phyloP scores from a whole-genome alignment of 2,888 invertebrate genomes.

The Mythimna pallens region DNA sequence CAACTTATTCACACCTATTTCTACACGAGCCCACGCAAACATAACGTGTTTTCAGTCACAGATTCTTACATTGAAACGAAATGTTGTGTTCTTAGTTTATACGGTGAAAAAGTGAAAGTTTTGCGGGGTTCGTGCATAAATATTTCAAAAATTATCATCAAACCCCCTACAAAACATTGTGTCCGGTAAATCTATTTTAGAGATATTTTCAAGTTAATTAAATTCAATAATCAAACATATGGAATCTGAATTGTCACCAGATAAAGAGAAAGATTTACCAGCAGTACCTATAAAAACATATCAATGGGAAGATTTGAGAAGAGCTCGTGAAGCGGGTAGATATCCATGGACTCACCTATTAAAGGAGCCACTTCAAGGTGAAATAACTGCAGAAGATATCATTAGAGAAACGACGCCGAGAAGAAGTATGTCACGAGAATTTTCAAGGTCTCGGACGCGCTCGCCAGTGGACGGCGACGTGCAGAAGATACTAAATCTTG shows the following conservation, averaged over 20 bases:
- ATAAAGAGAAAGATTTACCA: slow-evolving; percentile 89
- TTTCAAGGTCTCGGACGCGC: slow-evolving; percentile 85
- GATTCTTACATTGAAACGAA: slow-evolving; percentile 87
- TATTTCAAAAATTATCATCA: slow-evolving; percentile 55
- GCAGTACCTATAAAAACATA: slow-evolving; percentile 94
- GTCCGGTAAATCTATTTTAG: slow-evolving; percentile 63
- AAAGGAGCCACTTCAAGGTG: slow-evolving; percentile 91
- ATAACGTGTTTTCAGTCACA: slow-evolving; percentile 87
- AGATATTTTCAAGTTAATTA: slow-evolving; percentile 56
- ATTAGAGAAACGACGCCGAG: slow-evolving; percentile 85
- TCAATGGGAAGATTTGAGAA: slow-evolving; percentile 95
- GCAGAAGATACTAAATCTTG: slow-evolving; percentile 86
- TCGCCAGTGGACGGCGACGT: slow-evolving; percentile 81
- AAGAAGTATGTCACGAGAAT: slow-evolving; percentile 88
- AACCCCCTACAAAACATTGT: slow-evolving; percentile 58
- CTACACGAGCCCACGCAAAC: slow-evolving; percentile 89
- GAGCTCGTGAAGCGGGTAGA: slow-evolving; percentile 93
- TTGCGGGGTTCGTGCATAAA: slow-evolving; percentile 81
- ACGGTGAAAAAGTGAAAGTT: slow-evolving; percentile 81
- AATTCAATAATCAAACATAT: slow-evolving; percentile 84
- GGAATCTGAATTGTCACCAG: slow-evolving; percentile 90
- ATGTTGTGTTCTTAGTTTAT: slow-evolving; percentile 89
- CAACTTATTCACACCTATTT: slow-evolving; percentile 90
- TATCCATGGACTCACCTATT: slow-evolving; percentile 96
- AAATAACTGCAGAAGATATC: slow-evolving; percentile 88